A percentile compares a stretch with the other conserved stretches of the same genome.
phyloP scores from a whole-genome alignment of 2,113 vertebrate genomes.

The Strigops habroptila region DNA sequence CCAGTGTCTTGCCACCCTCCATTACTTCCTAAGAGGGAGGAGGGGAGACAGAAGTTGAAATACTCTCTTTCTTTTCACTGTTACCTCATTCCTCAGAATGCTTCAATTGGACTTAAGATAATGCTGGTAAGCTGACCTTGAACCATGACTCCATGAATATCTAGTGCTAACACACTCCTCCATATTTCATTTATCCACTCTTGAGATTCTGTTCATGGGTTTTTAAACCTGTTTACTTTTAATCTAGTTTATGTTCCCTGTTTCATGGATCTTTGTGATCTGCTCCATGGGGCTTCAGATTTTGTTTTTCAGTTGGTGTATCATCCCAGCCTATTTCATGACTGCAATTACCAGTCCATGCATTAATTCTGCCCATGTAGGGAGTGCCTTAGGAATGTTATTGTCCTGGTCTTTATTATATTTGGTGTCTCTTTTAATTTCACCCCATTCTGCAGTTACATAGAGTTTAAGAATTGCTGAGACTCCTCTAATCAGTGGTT shows the following conservation, averaged over 20 bases:
- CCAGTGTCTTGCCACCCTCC: neutral
- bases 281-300: neutral
- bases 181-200: neutral
- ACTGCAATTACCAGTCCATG: neutral
- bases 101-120: neutral
- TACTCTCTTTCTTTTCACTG: neutral
- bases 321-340: neutral
- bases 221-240: neutral
- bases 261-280: neutral
- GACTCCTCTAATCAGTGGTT: neutral
- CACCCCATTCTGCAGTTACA: neutral
- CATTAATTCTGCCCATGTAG: neutral
- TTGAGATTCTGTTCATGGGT: neutral
- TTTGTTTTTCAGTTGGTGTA: neutral
- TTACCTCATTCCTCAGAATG: neutral
- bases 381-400: neutral
- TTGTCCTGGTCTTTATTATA: neutral
- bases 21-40: neutral
- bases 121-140: neutral
- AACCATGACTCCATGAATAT: neutral
- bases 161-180: neutral
- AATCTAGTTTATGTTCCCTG: neutral
- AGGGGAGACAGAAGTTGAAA: neutral
- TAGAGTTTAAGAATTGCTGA: neutral
- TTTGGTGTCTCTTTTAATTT: neutral